Base-by-base conservation (phyloP, 2,888 invertebrate species). In the Tenthredo distinguenda region DNA sequence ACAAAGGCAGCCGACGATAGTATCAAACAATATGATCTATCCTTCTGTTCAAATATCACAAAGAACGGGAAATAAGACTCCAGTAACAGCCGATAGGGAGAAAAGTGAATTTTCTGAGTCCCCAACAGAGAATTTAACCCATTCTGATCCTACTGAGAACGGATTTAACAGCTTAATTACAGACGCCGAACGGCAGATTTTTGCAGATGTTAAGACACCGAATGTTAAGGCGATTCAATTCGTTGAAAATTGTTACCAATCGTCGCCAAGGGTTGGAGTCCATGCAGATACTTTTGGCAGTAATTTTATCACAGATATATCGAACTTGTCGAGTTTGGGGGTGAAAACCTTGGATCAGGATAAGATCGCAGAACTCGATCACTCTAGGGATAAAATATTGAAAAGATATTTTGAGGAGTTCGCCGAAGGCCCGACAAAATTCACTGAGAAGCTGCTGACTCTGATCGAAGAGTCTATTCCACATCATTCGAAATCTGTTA, bases 381-480 rank as follows among this genome's bases (percentile, higher is more conserved):
- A 12, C 21, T 21, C 31, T 1, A 58, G 12, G 40, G 58, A 87
- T 10, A 85, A 86, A 62, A 85, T 91, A 9, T 76, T 91, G 6
- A 88, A 85, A 18, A 90, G 91, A 74, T 85, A 92, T 21, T 91
- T 93, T 0, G 87, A 89, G 3, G 87, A 90, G 71, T 93, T 89
- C 79, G 84, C 87, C 0, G 68, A 87, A 7, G 90, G 91, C 12
- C 92, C 93, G 0, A 86, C 87, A 34, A 88, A 87, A 50, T 93
- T 93, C 71, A 91, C 91, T 0, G 90, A 91, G 72, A 90, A 88
- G 58, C 87, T 93, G 18, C 86, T 92, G 18, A 91, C 92, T 5
- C 90, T 93, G 21, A 89, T 92, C 2, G 93, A 93, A 87, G 92
- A 92, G 85, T 90, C 92, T 3, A 85, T 90, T 10, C 82, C 89